Conservation (phyloP, 2,113 vertebrate genomes). For the Osmerus mordax region DNA sequence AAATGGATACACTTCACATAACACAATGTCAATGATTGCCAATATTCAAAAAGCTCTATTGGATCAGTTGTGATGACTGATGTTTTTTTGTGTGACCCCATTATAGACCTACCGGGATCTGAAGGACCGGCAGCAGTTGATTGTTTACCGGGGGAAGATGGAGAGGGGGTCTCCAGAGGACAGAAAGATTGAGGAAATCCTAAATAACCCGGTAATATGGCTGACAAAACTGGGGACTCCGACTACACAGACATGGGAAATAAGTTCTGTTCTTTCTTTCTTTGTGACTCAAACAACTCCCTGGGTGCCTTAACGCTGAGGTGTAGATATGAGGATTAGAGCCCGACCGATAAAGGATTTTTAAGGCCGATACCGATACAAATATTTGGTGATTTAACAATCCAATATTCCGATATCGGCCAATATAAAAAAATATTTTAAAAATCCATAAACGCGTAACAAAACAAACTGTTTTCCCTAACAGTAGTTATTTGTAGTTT, state of each 20-base stretch:
- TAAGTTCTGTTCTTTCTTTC: not conserved
- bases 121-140: constrained; percentile 88
- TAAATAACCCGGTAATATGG: constrained; percentile 80
- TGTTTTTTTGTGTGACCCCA: constrained; percentile 12
- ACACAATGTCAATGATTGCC: not conserved
- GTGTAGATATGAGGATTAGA: too few species aligned
- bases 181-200: constrained; percentile 81
- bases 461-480: too few species aligned
- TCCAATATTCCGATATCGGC: too few species aligned
- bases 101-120: constrained; percentile 86
- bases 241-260: not conserved
- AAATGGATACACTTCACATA: not conserved
- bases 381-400: too few species aligned
- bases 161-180: constrained; percentile 81
- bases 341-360: too few species aligned
- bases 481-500: too few species aligned
- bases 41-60: not conserved
- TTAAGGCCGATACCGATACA: too few species aligned
- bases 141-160: constrained; percentile 82
- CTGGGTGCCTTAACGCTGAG: too few species aligned
- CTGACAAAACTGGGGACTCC: not conserved
- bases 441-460: too few species aligned
- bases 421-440: too few species aligned
- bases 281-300: not conserved
- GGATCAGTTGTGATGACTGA: constrained; percentile 8